Evolutionary conservation across 1,140 invertebrate genomes (phyloP).

Genomic region (Acromyrmex heyeri): DNA sequence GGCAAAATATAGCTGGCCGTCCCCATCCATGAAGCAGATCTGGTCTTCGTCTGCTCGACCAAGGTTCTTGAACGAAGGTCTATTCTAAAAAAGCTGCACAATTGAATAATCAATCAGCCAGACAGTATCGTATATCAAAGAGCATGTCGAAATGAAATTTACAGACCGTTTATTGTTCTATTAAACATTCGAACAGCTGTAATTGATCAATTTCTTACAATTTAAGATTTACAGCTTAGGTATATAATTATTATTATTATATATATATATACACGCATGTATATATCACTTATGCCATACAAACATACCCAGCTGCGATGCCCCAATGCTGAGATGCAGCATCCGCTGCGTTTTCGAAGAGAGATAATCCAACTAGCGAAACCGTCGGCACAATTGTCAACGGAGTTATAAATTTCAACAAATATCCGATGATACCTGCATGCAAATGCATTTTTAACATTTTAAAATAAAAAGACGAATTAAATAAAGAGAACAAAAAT

Average conservation of each 20-base stretch:
- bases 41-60: slow-evolving; percentile 76
- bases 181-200: neutral
- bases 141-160: slow-evolving; percentile 40
- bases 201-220: no score
- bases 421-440: slow-evolving; percentile 90
- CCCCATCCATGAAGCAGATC: slow-evolving; percentile 76
- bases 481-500: neutral
- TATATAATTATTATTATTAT: neutral
- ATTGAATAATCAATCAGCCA: slow-evolving; percentile 72
- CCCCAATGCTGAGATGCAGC: slow-evolving; percentile 94
- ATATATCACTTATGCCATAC: neutral
- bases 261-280: no score
- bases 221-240: no score
- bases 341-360: slow-evolving; percentile 92
- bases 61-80: slow-evolving; percentile 82
- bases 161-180: slow-evolving; percentile 50
- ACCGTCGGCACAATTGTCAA: slow-evolving; percentile 94
- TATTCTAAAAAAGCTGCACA: slow-evolving; percentile 80
- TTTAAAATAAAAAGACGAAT: neutral
- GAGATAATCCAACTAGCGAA: slow-evolving; percentile 92
- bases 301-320: slow-evolving; percentile 90
- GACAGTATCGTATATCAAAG: slow-evolving; percentile 34
- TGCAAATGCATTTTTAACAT: neutral
- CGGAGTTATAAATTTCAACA: slow-evolving; percentile 92
- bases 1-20: slow-evolving; percentile 73